phyloP scores from a whole-genome alignment of 2,113 vertebrate genomes.

The Sphaerodactylus townsendi region DNA sequence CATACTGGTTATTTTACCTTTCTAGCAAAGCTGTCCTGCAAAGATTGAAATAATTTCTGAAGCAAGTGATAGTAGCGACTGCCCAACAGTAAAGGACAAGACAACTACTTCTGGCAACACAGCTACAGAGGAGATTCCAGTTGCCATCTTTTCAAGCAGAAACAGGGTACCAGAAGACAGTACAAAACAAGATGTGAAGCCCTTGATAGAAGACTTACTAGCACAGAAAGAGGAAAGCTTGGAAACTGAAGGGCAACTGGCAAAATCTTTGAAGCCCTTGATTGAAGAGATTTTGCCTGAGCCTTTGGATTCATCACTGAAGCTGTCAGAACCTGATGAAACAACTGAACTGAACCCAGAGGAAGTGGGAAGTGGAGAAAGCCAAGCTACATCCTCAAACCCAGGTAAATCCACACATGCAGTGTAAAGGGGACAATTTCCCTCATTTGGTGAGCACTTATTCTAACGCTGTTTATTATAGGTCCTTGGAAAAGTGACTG shows the following conservation, averaged over 20 bases:
- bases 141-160: constrained; percentile 47
- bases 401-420: constrained; percentile 24
- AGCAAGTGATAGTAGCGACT: constrained; percentile 47
- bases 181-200: not conserved
- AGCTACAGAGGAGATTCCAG: not conserved
- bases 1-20: constrained; percentile 23
- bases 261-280: constrained; percentile 12
- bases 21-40: constrained; percentile 64
- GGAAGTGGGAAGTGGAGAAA: not conserved
- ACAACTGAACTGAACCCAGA: rapidly evolving
- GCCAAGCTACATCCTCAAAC: not conserved
- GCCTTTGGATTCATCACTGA: rapidly evolving
- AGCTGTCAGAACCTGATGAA: not conserved
- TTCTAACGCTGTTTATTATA: not conserved
- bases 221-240: not conserved
- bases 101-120: not conserved
- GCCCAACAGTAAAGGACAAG: constrained; percentile 35
- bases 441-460: not conserved
- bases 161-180: constrained; percentile 5
- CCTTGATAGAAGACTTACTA: constrained; percentile 46
- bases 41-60: constrained; percentile 81
- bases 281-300: constrained; percentile 65
- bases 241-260: not conserved
- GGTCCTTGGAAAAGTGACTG: not conserved
- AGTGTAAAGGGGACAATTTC: not conserved